Conservation (phyloP, 2,113 vertebrate species). For the Ibidorhyncha struthersii region DNA sequence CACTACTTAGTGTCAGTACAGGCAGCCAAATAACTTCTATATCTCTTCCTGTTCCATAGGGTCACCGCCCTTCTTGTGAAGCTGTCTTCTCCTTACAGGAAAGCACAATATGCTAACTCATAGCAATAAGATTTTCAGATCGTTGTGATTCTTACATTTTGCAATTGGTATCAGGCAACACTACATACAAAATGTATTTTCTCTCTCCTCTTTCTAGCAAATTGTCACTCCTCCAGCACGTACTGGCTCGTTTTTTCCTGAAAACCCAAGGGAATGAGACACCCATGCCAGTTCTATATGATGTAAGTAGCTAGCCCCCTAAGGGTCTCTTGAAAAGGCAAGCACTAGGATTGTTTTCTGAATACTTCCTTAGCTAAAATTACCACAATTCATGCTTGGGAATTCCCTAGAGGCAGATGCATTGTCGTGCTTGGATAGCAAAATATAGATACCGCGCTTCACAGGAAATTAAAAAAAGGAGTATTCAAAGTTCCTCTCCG, state of each 20-base stretch:
- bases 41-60: background rate
- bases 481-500: background rate
- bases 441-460: slow-evolving; percentile 43
- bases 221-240: background rate
- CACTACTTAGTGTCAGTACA: slow-evolving; percentile 46
- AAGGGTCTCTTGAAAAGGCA: slow-evolving; percentile 22
- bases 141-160: background rate
- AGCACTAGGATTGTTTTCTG: background rate
- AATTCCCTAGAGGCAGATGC: slow-evolving; percentile 51
- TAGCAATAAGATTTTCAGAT: background rate
- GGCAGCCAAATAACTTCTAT: slow-evolving; percentile 40
- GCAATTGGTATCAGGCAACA: background rate
- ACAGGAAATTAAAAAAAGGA: slow-evolving; percentile 25
- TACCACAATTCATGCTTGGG: background rate
- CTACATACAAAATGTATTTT: background rate
- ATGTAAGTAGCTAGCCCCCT: background rate
- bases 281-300: background rate
- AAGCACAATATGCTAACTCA: background rate
- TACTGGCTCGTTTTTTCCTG: background rate
- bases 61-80: background rate
- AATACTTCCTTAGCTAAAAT: slow-evolving; percentile 5
- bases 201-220: background rate
- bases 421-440: slow-evolving; percentile 12
- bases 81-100: background rate
- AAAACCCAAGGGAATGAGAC: background rate